Base-by-base conservation (phyloP, 2,113 vertebrate genomes). In the Coracopsis vasa region DNA sequence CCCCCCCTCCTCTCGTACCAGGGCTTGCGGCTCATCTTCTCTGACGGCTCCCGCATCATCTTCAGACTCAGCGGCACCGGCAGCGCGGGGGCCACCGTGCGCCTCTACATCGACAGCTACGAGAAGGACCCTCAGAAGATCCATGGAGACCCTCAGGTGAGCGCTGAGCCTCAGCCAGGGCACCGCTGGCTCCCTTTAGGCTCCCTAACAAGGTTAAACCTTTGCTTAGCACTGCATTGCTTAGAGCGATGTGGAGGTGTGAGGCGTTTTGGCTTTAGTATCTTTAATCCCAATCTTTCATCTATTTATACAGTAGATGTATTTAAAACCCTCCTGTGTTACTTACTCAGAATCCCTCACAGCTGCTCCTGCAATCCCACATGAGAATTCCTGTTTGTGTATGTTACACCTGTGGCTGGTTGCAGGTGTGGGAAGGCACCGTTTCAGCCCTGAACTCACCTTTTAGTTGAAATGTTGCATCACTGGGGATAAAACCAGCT, bases 61-160 rank as follows among this genome's bases (percentile, higher is more conserved):
- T 99, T 99, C 98, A 98, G 99, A 54, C 98, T 99, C 70, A 99
- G 99, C 3, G 99, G 99, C 44, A 99, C 99, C 1, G 99, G 99
- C 96, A 99, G 99, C 4, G 99, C 99, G 0, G 99, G 99, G 33
- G 99, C 99, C 54, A 99, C 99, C 11, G 91, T 99, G 90, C 98
- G 99, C 42, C 98, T 99, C 37, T 99, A 99, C 97, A 99, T 99
- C 8, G 99, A 99, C 98, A 99, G 99, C 98, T 99, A 99, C 7
- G 99, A 99, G 98, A 99, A 99, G 48, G 99, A 99, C 33, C 62
- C 96, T 6, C 92, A 98, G 95, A 99, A 99, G 96, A 99, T 99
- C 56, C 97, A 98, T 61, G 98, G 99, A 84, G 99, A 99, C 79
- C 99, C 99, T 4, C 99, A 99, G 99, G 99, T 99, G 96, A 97